Evolutionary conservation across 2,113 vertebrate species (phyloP).

Genomic region (Pyxicephalus adspersus): DNA sequence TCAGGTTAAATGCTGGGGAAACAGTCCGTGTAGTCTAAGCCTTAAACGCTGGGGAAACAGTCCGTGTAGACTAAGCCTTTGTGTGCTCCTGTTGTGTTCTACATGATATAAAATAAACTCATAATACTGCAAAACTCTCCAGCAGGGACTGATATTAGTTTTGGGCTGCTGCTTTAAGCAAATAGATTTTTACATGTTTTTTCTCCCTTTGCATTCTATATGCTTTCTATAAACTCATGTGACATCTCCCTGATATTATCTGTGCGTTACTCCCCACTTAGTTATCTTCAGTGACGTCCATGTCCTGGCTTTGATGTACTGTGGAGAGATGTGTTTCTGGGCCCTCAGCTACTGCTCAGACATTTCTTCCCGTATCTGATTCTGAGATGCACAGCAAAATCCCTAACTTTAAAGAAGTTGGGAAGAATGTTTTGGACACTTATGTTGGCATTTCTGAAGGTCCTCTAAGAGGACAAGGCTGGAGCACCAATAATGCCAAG

Average conservation of each 20-base stretch:
- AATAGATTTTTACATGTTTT: too few species aligned
- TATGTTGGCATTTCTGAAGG: slow-evolving; percentile 90
- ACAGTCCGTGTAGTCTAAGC: too few species aligned
- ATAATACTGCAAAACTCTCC: too few species aligned
- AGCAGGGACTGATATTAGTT: too few species aligned
- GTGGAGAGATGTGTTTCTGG: slow-evolving; percentile 98
- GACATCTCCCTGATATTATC: background rate
- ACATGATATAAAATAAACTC: too few species aligned
- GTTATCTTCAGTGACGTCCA: slow-evolving; percentile 87
- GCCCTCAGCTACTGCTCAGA: slow-evolving; percentile 80
- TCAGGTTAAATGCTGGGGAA: too few species aligned
- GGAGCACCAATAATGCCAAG: slow-evolving; percentile 91
- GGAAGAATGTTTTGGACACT: slow-evolving; percentile 86
- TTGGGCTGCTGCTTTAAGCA: too few species aligned
- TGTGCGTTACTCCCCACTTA: slow-evolving; percentile 56
- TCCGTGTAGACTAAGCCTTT: too few species aligned
- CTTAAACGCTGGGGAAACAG: too few species aligned
- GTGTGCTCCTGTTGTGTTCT: too few species aligned
- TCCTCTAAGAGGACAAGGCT: slow-evolving; percentile 86
- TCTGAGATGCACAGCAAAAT: slow-evolving; percentile 63
- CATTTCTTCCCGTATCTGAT: background rate
- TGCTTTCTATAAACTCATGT: too few species aligned
- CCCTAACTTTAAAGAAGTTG: slow-evolving; percentile 89
- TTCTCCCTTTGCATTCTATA: too few species aligned
- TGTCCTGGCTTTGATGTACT: slow-evolving; percentile 91